These are phyloP conservation scores for Macrotis lagotis DNA, from an alignment of 2,113 vertebrate species.

Conservation along the genomic window DNA sequence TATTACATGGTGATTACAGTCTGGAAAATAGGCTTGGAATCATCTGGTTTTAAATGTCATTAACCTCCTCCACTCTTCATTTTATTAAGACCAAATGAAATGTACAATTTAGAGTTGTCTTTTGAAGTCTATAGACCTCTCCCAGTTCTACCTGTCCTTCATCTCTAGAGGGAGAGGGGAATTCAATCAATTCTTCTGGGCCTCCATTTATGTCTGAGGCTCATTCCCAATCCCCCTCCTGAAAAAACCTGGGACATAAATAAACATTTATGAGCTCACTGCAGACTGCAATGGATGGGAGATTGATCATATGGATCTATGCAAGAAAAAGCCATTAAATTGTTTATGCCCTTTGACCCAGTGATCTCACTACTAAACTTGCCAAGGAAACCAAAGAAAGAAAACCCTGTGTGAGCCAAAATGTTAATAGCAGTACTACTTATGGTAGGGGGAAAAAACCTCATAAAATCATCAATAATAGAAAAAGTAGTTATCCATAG, in stretches of 20 bases:
- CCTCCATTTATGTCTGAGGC: neutral
- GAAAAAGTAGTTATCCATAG: neutral
- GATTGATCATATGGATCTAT: neutral
- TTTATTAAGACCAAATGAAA: neutral
- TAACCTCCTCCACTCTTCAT: neutral
- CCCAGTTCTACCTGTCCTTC: neutral
- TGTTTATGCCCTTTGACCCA: neutral
- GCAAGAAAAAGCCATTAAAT: neutral
- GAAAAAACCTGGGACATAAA: constrained; percentile 9
- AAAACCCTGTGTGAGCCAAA: neutral
- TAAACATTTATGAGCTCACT: constrained; percentile 6
- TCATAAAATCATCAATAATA: neutral
- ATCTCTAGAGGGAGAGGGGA: neutral
- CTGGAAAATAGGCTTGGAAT: neutral
- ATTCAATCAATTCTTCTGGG: neutral
- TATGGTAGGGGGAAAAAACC: neutral
- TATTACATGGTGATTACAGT: neutral
- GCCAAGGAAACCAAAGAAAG: neutral
- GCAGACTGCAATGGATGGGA: neutral
- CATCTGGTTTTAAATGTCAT: neutral
- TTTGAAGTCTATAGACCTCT: neutral
- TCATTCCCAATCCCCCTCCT: neutral
- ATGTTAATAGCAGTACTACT: neutral
- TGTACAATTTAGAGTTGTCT: neutral
- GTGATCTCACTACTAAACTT: neutral